phyloP scores from a whole-genome alignment of 2,888 invertebrate species.

The Tryphoninae sp. region DNA sequence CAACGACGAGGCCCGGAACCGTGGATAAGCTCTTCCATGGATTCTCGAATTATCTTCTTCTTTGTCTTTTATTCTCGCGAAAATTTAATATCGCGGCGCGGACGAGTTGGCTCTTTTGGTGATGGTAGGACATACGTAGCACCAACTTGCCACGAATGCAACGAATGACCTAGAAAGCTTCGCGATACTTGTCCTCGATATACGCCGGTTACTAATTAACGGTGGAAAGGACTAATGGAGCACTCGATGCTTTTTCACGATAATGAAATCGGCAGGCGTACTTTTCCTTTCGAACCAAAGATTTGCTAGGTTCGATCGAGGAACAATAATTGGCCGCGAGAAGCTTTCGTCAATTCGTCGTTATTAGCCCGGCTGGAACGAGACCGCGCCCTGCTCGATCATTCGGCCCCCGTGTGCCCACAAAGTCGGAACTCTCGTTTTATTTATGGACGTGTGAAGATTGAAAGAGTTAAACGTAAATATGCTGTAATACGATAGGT shows the following conservation, averaged over 20 bases:
- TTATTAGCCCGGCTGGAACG: conserved; percentile 59
- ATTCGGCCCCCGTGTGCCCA: conserved; percentile 4
- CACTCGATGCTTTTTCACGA: conserved; percentile 43
- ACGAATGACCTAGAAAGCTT: conserved; percentile 55
- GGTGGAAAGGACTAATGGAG: too few relatives aligned
- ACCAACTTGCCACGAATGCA: conserved; percentile 8
- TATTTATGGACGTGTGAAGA: conserved; percentile 60
- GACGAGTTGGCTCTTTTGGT: too few relatives aligned
- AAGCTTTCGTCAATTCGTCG: conserved; percentile 50
- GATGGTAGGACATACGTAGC: too few relatives aligned
- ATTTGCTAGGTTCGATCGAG: conserved; percentile 57
- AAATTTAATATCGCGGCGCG: too few relatives aligned
- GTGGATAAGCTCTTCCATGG: too few relatives aligned
- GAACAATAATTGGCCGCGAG: not conserved
- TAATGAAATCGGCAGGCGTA: conserved; percentile 56
- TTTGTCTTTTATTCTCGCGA: too few relatives aligned
- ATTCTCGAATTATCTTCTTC: too few relatives aligned
- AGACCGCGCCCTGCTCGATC: conserved; percentile 51
- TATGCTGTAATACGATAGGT: not conserved
- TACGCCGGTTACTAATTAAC: too few relatives aligned
- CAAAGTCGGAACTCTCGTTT: conserved; percentile 38
- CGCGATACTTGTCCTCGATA: not conserved
- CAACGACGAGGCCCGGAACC: too few relatives aligned
- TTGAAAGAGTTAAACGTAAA: conserved; percentile 19
- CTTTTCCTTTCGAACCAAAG: conserved; percentile 58